phyloP scores from a whole-genome alignment of 2,797 vertebrate species.

The Trichosurus vulpecula region DNA sequence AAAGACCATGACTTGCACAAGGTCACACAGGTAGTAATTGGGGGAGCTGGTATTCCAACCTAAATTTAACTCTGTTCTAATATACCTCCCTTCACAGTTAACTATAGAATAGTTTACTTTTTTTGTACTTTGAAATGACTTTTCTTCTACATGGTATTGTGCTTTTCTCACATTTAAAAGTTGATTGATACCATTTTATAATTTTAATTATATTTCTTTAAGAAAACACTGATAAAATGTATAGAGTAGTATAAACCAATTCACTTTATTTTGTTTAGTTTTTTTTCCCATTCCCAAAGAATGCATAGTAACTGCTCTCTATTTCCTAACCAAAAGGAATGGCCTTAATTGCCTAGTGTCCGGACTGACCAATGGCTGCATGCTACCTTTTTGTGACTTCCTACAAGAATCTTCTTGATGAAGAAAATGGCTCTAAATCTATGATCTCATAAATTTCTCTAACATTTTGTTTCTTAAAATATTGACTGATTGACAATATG shows the following conservation, averaged over 20 bases:
- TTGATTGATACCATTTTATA: not conserved
- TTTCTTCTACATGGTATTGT: not conserved
- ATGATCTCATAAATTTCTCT: not conserved
- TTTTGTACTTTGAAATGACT: not conserved
- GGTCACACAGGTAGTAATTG: not conserved
- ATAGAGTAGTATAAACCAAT: not conserved
- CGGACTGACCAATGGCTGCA: not conserved
- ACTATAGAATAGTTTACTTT: not conserved
- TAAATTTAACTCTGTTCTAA: not conserved
- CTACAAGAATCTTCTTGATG: not conserved
- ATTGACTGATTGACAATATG: not conserved
- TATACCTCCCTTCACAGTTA: accelerated
- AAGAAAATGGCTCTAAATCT: not conserved
- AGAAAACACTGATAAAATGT: not conserved
- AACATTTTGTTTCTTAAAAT: not conserved
- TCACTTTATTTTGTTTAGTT: not conserved
- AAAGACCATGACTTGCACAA: not conserved
- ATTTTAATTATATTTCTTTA: slow-evolving; percentile 6
- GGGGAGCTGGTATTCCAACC: not conserved
- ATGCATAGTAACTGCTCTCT: not conserved
- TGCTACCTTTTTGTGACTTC: not conserved
- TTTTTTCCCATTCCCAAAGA: not conserved
- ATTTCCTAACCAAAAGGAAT: not conserved
- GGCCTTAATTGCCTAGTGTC: not conserved
- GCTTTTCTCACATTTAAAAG: slow-evolving; percentile 14